Evolutionary conservation across 2,113 vertebrate genomes (phyloP).

Genomic region (Chionis minor): DNA sequence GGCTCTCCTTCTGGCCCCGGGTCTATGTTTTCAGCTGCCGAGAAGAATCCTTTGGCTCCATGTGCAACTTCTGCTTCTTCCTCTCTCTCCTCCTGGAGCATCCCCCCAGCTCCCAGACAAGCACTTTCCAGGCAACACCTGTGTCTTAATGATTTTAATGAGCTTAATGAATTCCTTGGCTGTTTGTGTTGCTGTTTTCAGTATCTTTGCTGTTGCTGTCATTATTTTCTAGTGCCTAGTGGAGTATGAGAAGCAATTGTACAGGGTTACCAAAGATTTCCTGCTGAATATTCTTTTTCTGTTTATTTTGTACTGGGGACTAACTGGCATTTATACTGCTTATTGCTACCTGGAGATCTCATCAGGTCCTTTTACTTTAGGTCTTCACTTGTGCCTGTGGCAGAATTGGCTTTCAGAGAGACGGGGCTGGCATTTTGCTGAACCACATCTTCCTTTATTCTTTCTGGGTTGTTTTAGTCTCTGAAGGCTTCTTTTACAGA

Average conservation of each 20-base stretch:
- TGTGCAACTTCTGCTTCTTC: background rate
- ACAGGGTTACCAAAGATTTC: background rate
- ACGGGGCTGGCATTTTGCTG: background rate
- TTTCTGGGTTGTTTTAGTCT: background rate
- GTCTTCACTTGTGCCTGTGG: background rate
- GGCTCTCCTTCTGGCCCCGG: background rate
- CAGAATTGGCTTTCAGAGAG: background rate
- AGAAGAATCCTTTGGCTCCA: background rate
- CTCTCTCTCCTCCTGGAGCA: background rate
- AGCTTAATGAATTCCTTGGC: background rate
- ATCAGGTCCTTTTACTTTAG: background rate
- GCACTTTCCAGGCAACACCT: background rate
- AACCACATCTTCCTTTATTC: background rate
- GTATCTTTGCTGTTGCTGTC: background rate
- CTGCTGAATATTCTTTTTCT: background rate
- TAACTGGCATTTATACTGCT: background rate
- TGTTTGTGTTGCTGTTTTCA: background rate
- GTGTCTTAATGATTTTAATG: background rate
- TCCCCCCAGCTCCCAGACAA: background rate
- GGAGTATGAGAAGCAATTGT: background rate
- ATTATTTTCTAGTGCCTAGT: background rate
- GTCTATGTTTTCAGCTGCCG: background rate
- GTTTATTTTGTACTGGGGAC: background rate
- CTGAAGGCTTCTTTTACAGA: background rate
- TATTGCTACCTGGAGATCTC: background rate